Base-by-base conservation (phyloP, 2,888 invertebrate species). In the Andrena bucephala region DNA sequence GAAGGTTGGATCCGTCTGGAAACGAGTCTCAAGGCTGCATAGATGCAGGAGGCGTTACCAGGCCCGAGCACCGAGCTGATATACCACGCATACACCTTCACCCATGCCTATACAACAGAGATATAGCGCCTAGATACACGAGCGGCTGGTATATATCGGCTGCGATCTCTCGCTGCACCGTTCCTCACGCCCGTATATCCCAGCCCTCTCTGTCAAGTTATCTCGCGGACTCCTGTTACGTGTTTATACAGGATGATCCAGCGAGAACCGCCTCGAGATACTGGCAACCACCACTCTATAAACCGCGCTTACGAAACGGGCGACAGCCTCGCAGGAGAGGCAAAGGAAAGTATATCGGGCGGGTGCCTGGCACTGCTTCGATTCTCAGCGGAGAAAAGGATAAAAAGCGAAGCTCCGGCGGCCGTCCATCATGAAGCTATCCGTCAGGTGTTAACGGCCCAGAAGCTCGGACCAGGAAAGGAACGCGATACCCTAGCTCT, bases 11-110 rank as follows among this genome's bases (percentile, higher is more conserved):
- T 67, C 52, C 67, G 31, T n/a, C 52, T 54, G 60, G 27, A 54
- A 67, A 62, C 67, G 60, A 33, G 71, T 77, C 73, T 77, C 83
- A 83, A 73, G 83, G 83, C 77, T 77, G 73, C 48, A 13, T 42
- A 52, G 77, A 81, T 52, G 63, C 69, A 33, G 66, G 66, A 76
- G 71, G 71, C 71, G 82, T 76, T 77, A 77, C 77, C 80, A 48
- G 33, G 36, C 74, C 48, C 20, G 67, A 70, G 81, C 81, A 62
- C 72, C 13, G 52, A 70, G 50, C 33, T 2, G 81, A 69, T 63
- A 79, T 31, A 20, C 42, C 29, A 33, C 42, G 4, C 10, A 13
- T 31, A 8, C 27, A 33, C 71, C 20, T 67, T 62, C 70, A 48
- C 36, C 36, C 29, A 50, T 62, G 62, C 20, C 52, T 66, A 50